phyloP scores from a whole-genome alignment of 2,797 vertebrate genomes.

The Sebastolobus altivelis region DNA sequence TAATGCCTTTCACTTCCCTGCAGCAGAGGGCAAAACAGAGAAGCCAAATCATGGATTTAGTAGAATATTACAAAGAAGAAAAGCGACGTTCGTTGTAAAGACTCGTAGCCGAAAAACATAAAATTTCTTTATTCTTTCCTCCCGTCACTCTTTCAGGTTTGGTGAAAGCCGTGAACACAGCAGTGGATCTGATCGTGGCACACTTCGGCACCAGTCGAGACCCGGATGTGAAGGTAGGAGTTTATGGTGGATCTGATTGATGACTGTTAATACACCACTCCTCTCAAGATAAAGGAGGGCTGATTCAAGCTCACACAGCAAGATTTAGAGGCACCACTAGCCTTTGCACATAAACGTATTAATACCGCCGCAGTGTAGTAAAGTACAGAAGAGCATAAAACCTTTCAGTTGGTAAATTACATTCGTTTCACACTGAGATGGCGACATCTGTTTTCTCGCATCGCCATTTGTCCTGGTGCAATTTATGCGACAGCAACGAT shows the following conservation, averaged over 20 bases:
- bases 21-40: not conserved
- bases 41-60: not conserved
- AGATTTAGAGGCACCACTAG: not conserved
- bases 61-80: not conserved
- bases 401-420: not conserved
- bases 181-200: slow-evolving; percentile 96
- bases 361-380: not conserved
- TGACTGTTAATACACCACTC: not conserved
- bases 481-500: not conserved
- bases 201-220: slow-evolving; percentile 97
- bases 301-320: not conserved
- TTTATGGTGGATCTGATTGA: not conserved
- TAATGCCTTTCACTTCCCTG: not conserved
- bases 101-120: accelerated
- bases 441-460: not conserved
- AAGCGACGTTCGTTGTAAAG: not conserved
- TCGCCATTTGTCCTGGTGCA: not conserved
- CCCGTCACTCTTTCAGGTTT: slow-evolving; percentile 79
- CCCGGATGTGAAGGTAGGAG: slow-evolving; percentile 92
- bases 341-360: not conserved
- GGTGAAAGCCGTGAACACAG: slow-evolving; percentile 95
- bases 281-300: not conserved
- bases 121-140: not conserved
- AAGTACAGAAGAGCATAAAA: not conserved
- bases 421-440: not conserved